phyloP scores from a whole-genome alignment of 2,113 vertebrate species.

The Calidris pugnax region DNA sequence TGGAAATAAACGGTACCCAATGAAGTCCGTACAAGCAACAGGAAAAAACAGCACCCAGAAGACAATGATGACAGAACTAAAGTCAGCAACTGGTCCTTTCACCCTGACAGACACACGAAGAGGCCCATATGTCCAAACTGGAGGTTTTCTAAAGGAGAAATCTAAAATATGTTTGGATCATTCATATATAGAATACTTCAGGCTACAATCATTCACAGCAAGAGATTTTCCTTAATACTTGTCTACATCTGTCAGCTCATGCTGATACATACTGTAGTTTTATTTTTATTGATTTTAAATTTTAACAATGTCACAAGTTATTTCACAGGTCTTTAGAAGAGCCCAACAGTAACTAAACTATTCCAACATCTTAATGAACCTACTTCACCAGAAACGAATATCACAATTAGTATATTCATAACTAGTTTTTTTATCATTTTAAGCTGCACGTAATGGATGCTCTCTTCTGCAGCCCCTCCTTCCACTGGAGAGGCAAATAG shows the following conservation, averaged over 20 bases:
- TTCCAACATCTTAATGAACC: slow-evolving; percentile 1
- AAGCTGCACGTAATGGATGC: neutral
- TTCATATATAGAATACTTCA: slow-evolving; percentile 19
- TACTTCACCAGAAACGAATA: neutral
- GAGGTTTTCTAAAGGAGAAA: slow-evolving; percentile 21
- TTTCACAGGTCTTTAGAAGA: slow-evolving; percentile 42
- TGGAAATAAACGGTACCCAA: neutral
- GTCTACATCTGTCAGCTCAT: slow-evolving; percentile 58
- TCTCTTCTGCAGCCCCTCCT: neutral
- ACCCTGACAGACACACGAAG: neutral
- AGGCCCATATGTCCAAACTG: neutral
- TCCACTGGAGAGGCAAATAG: neutral
- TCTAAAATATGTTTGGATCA: slow-evolving; percentile 13
- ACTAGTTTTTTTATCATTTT: neutral
- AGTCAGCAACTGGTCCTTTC: neutral
- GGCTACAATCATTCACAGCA: slow-evolving; percentile 44
- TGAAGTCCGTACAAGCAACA: neutral
- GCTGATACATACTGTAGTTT: slow-evolving; percentile 53
- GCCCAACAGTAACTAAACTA: slow-evolving; percentile 13
- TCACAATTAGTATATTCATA: neutral
- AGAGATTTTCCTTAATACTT: slow-evolving; percentile 61
- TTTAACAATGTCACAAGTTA: slow-evolving; percentile 41
- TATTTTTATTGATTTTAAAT: slow-evolving; percentile 64
- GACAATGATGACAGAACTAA: neutral
- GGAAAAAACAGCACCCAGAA: neutral